phyloP scores from a whole-genome alignment of 2,888 invertebrate species.

The Criorhina ranunculi region DNA sequence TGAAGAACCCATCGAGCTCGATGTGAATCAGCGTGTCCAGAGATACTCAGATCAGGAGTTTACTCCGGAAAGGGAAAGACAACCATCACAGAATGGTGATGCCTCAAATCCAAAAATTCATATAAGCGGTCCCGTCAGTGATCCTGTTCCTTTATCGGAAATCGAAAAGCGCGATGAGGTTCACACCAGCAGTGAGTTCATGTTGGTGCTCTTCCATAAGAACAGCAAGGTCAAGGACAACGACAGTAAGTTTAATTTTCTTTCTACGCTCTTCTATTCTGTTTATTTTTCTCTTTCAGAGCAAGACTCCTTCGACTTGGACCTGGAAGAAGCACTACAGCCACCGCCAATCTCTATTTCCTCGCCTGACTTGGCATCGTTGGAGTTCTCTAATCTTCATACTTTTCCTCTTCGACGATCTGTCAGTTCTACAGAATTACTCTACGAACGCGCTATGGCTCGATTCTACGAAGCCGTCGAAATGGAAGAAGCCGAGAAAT shows the following conservation, averaged over 20 bases:
- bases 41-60: constrained; percentile 79
- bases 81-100: constrained; percentile 38
- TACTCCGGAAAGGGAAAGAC: constrained; percentile 77
- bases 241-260: constrained; percentile 84
- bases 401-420: constrained; percentile 87
- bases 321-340: constrained; percentile 88
- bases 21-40: constrained; percentile 81
- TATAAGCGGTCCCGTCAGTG: constrained; percentile 81
- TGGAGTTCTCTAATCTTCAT: constrained; percentile 86
- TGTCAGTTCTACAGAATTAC: constrained; percentile 92
- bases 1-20: constrained; percentile 81
- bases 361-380: constrained; percentile 90
- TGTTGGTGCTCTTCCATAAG: constrained; percentile 90
- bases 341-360: constrained; percentile 93
- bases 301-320: constrained; percentile 87
- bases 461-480: constrained; percentile 92
- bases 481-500: constrained; percentile 88
- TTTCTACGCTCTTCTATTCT: constrained; percentile 17
- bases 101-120: constrained; percentile 80
- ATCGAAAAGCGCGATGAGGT: constrained; percentile 84
- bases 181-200: constrained; percentile 91
- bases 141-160: constrained; percentile 76
- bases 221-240: constrained; percentile 85
- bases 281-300: constrained; percentile 79
- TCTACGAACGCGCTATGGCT: constrained; percentile 93